phyloP scores from a whole-genome alignment of 2,888 invertebrate genomes.

The Pristionchus fissidentatus region DNA sequence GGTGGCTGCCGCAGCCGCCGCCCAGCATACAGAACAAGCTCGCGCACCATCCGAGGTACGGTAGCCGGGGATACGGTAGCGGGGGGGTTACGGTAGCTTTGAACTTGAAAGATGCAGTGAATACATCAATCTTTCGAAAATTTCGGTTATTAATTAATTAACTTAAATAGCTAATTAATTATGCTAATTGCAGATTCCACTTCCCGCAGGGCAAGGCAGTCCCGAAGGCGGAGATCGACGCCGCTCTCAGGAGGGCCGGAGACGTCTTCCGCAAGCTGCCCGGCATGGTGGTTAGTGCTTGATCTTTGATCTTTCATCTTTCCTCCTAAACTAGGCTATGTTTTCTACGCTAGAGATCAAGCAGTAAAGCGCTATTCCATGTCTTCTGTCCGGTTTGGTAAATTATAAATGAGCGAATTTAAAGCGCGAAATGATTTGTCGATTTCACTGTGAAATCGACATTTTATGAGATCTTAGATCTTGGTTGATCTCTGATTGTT shows the following conservation, averaged over 20 bases:
- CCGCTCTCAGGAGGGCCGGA: constrained; percentile 63
- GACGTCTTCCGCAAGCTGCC: constrained; percentile 68
- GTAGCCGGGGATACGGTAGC: not conserved
- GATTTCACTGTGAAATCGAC: not conserved
- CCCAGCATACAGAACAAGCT: not conserved
- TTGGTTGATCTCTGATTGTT: not conserved
- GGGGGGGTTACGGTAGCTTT: no score
- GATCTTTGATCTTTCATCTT: no score
- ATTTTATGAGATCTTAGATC: not conserved
- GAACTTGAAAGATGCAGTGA: not conserved
- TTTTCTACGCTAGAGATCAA: not conserved
- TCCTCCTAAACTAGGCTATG: not conserved
- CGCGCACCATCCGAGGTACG: constrained; percentile 29
- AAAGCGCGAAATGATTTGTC: no score
- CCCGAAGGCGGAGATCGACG: constrained; percentile 67
- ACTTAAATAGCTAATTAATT: not conserved
- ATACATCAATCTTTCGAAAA: no score
- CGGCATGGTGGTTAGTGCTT: constrained; percentile 57
- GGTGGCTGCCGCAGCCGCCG: not conserved
- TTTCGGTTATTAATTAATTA: no score
- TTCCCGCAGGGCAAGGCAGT: constrained; percentile 73
- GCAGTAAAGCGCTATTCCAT: not conserved
- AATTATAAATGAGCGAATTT: not conserved
- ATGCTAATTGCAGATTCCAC: constrained; percentile 38
- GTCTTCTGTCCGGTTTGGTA: not conserved